Evolutionary conservation across 2,888 invertebrate species (phyloP).

Genomic region (Synergus japonicus): DNA sequence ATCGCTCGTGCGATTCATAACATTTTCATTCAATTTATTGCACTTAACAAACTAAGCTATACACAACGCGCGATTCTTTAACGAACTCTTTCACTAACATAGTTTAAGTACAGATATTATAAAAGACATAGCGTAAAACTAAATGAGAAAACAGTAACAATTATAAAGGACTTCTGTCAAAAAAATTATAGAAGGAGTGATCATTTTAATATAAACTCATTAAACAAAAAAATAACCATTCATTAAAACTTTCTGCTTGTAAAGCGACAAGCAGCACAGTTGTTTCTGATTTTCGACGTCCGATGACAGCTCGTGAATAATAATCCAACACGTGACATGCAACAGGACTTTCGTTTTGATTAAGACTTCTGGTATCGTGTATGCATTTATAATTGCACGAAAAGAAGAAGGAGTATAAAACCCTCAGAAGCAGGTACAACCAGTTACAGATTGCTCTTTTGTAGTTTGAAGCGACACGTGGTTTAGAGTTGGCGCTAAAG

Average conservation of each 20-base stretch:
- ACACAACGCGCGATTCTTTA: background rate
- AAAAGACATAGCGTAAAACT: background rate
- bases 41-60: background rate
- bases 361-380: background rate
- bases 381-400: background rate
- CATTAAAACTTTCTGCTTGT: background rate
- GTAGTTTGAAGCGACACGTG: background rate
- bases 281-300: background rate
- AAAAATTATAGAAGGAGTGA: background rate
- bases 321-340: constrained; percentile 47
- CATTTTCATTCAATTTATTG: constrained; percentile 42
- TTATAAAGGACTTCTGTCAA: background rate
- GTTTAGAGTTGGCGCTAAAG: background rate
- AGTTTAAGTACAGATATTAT: background rate
- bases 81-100: background rate
- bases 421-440: background rate
- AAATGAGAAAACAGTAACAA: background rate
- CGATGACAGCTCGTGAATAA: constrained; percentile 45
- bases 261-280: background rate
- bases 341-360: constrained; percentile 43
- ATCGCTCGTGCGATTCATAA: constrained; percentile 42
- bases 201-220: background rate
- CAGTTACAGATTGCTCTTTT: background rate
- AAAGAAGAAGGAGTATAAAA: background rate
- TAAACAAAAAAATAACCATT: background rate